Conservation (phyloP, 1,140 invertebrate species). For the Euura saliciscinereae region DNA sequence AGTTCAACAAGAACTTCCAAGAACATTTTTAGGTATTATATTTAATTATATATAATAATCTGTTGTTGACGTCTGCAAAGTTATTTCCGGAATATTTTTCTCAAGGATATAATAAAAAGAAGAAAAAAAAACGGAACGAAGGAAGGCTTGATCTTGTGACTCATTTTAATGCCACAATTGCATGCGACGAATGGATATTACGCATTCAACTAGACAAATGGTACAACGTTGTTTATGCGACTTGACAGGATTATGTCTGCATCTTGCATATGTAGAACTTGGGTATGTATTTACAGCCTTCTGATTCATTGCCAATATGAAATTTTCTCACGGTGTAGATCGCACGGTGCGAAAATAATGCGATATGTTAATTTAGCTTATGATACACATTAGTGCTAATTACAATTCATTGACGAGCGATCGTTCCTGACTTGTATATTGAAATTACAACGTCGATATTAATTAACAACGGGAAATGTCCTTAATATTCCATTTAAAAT, state of each 20-base stretch:
- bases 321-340: slow-evolving; percentile 39
- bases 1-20: no score
- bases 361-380: no score
- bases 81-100: slow-evolving; percentile 9
- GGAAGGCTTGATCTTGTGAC: background rate
- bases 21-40: no score
- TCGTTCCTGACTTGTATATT: no score
- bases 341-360: no score
- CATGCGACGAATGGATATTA: background rate
- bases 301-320: background rate
- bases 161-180: background rate
- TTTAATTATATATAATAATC: no score
- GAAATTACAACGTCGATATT: no score
- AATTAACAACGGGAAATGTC: no score
- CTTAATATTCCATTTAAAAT: no score
- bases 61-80: slow-evolving; percentile 10
- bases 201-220: background rate
- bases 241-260: background rate
- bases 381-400: no score
- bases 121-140: background rate
- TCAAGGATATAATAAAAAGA: slow-evolving; percentile 10
- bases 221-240: background rate
- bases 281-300: background rate
- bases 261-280: slow-evolving; percentile 8
- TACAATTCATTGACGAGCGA: no score